phyloP scores from a whole-genome alignment of 2,888 invertebrate species.

The Tetragonisca angustula region DNA sequence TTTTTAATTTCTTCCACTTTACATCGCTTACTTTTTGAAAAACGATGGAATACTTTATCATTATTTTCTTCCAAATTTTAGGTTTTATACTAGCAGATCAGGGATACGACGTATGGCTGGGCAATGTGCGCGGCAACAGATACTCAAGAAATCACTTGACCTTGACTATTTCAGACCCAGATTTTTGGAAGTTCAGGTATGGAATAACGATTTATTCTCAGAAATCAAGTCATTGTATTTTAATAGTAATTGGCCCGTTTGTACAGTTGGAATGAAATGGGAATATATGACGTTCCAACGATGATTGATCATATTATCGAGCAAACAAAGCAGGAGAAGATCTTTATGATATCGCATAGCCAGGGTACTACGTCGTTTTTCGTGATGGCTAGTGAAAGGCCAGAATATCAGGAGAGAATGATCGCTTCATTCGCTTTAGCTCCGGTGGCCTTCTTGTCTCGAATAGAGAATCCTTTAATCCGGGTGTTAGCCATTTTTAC shows the following conservation, averaged over 20 bases:
- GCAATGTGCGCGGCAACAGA: slow-evolving; percentile 91
- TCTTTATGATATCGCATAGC: slow-evolving; percentile 90
- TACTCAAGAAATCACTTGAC: slow-evolving; percentile 87
- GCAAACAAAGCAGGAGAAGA: slow-evolving; percentile 85
- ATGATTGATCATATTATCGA: slow-evolving; percentile 90
- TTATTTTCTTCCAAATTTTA: slow-evolving; percentile 48
- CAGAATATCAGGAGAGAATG: too few species aligned
- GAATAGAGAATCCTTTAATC: slow-evolving; percentile 85
- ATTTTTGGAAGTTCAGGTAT: slow-evolving; percentile 87
- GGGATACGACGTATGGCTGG: slow-evolving; percentile 93
- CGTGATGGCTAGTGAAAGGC: too few species aligned
- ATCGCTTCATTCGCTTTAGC: too few species aligned
- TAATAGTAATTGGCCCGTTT: not conserved
- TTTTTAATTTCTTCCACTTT: too few species aligned
- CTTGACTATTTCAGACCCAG: slow-evolving; percentile 83
- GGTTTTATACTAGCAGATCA: slow-evolving; percentile 87
- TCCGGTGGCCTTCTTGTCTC: slow-evolving; percentile 86
- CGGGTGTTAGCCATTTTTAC: slow-evolving; percentile 82
- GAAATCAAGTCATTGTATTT: too few species aligned
- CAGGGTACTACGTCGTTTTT: too few species aligned
- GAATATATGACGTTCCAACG: slow-evolving; percentile 90
- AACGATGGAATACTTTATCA: not conserved
- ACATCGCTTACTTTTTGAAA: not conserved
- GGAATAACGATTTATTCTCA: not conserved
- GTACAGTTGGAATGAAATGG: slow-evolving; percentile 94